phyloP scores from a whole-genome alignment of 2,888 invertebrate species.

The Acrobasis repandana region DNA sequence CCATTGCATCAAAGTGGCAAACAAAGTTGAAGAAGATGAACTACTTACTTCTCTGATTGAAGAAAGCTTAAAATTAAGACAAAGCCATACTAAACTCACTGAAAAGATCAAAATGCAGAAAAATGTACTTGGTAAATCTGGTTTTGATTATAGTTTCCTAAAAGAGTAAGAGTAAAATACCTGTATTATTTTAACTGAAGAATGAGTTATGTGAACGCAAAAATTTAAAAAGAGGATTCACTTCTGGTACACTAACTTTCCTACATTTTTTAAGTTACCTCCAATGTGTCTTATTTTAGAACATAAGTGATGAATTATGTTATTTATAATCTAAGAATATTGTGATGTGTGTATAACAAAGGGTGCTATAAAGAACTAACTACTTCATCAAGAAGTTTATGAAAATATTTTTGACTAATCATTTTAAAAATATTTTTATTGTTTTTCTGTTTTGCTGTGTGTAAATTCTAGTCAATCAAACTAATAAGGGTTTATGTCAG shows the following conservation, averaged over 20 bases:
- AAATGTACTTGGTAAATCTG: constrained; percentile 52
- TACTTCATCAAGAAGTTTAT: constrained; percentile 5
- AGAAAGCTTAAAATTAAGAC: constrained; percentile 68
- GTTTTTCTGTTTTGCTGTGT: constrained; percentile 12
- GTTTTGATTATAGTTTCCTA: constrained; percentile 70
- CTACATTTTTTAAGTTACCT: neutral
- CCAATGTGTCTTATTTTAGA: neutral
- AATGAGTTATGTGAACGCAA: neutral
- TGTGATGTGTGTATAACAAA: neutral
- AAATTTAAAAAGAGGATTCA: neutral
- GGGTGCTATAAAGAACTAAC: neutral
- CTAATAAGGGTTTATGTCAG: neutral
- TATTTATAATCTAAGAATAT: neutral
- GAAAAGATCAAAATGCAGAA: constrained; percentile 64
- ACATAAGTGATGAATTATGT: neutral
- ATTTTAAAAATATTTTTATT: too few relatives aligned
- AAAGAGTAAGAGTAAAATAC: constrained; percentile 41
- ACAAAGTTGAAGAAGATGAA: constrained; percentile 53
- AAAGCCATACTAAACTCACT: constrained; percentile 56
- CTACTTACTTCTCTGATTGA: constrained; percentile 66
- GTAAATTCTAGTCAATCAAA: neutral
- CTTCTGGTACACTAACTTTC: neutral
- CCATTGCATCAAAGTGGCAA: constrained; percentile 53
- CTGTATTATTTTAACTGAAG: neutral
- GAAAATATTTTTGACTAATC: constrained; percentile 8